A percentile compares a stretch with the other conserved stretches of the same genome.
Conservation (phyloP, 2,113 vertebrate species). For the Ptyas mucosa region DNA sequence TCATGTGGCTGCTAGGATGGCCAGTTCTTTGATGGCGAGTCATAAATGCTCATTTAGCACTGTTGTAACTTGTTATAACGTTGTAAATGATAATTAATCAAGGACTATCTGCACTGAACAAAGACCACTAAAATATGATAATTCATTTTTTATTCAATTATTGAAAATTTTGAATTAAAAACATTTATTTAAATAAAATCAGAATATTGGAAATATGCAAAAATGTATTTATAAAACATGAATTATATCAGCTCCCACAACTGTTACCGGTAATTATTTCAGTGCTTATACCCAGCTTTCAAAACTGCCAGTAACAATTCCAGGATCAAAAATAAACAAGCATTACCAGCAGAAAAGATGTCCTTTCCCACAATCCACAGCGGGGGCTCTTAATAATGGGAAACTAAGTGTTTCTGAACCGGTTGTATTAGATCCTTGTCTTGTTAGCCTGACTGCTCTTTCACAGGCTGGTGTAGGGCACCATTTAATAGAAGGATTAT, state of each 20-base stretch:
- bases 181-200: background rate
- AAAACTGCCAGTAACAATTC: background rate
- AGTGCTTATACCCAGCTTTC: background rate
- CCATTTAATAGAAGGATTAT: constrained; percentile 97
- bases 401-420: constrained; percentile 85
- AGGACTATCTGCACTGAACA: background rate
- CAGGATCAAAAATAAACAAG: background rate
- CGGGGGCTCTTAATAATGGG: constrained; percentile 88
- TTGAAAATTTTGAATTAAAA: background rate
- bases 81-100: background rate
- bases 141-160: background rate
- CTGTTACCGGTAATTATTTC: background rate
- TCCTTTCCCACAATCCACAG: constrained; percentile 96
- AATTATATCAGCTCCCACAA: background rate
- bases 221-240: background rate
- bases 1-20: background rate
- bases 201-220: background rate
- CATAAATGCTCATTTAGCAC: background rate
- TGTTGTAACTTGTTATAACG: background rate
- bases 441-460: constrained; percentile 89
- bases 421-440: constrained; percentile 81
- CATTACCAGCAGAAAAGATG: constrained; percentile 94
- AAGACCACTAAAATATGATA: background rate
- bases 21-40: background rate
- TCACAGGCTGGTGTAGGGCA: constrained; percentile 93